phyloP scores from a whole-genome alignment of 2,888 invertebrate species.

The Minunthozetes semirufus region DNA sequence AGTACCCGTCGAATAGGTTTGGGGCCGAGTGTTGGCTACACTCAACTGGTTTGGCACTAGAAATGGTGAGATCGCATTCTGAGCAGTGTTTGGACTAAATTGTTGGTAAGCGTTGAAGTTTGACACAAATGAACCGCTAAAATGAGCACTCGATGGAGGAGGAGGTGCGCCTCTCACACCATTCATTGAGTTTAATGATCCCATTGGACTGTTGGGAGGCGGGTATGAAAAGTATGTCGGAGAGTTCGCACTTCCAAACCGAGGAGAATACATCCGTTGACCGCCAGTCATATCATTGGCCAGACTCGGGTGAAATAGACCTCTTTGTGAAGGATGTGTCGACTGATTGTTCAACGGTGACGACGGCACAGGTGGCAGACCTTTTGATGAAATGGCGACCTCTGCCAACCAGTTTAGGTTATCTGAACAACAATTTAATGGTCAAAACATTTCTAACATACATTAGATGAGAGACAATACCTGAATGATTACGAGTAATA shows the following conservation, averaged over 20 bases:
- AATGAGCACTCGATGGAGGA: conserved; percentile 17
- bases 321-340: conserved; percentile 14
- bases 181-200: neutral
- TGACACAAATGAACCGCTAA: conserved; percentile 26
- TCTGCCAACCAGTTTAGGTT: conserved; percentile 40
- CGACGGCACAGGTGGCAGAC: neutral
- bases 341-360: conserved; percentile 8
- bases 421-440: conserved; percentile 26
- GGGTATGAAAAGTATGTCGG: conserved; percentile 21
- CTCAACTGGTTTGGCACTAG: conserved; percentile 35
- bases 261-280: conserved; percentile 13
- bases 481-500: neutral
- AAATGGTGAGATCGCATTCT: conserved; percentile 36
- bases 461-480: neutral
- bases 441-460: neutral
- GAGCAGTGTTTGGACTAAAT: conserved; percentile 28
- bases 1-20: conserved; percentile 29
- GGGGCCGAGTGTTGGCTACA: conserved; percentile 20
- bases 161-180: neutral
- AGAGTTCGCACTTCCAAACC: neutral
- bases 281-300: conserved; percentile 4
- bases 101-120: conserved; percentile 18
- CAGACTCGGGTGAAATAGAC: neutral
- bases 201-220: conserved; percentile 13
- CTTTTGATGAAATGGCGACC: conserved; percentile 30